A percentile compares a stretch with the other conserved stretches of the same genome.
Conservation (phyloP, 2,888 invertebrate species). For the Trissonchulus latispiculum region DNA sequence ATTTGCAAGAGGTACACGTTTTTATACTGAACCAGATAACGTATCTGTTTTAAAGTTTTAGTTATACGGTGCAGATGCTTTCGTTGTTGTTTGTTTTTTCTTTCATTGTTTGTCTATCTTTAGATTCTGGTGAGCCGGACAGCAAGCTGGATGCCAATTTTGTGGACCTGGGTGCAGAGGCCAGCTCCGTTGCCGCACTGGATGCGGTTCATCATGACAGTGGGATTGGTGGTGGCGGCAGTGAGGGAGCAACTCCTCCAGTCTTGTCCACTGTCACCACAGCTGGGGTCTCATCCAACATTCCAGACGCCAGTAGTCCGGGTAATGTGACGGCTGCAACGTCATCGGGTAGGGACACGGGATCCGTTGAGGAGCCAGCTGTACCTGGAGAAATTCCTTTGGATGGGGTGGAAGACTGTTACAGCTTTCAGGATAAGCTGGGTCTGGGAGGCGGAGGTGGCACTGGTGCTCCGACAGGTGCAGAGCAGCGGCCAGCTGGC, state of each 20-base stretch:
- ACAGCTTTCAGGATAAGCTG: conserved; percentile 16
- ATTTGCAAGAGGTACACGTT: too few species aligned
- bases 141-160: not conserved
- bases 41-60: too few species aligned
- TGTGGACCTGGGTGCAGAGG: not conserved
- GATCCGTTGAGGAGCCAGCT: not conserved
- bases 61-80: too few species aligned
- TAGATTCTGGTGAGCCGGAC: not conserved
- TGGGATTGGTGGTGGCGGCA: too few species aligned
- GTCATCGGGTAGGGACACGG: not conserved
- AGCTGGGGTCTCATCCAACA: not conserved
- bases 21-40: too few species aligned
- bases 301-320: not conserved
- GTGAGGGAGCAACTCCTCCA: too few species aligned
- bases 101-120: too few species aligned
- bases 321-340: not conserved
- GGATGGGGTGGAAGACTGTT: conserved; percentile 18
- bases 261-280: too few species aligned
- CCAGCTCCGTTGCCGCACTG: too few species aligned
- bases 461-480: not conserved
- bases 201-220: too few species aligned
- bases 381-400: not conserved
- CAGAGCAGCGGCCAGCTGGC: not conserved
- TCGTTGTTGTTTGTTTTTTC: too few species aligned
- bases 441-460: not conserved